Conservation (phyloP, 2,888 invertebrate genomes). For the Lithophane socia region DNA sequence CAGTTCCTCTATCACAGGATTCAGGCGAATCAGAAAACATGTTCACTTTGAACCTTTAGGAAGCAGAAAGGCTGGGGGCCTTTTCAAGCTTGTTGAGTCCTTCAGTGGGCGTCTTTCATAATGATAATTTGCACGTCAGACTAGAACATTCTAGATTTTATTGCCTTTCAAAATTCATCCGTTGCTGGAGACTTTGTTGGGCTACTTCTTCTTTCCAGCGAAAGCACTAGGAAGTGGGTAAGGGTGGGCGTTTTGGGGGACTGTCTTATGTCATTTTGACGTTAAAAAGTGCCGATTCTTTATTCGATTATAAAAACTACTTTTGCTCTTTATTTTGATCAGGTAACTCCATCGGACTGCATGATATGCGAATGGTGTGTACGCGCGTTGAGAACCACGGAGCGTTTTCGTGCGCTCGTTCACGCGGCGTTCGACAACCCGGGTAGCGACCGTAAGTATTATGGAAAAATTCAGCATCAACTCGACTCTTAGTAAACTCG, state of each 20-base stretch:
- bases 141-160: not conserved
- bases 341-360: slow-evolving; percentile 73
- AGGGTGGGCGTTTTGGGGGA: not conserved
- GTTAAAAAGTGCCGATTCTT: not conserved
- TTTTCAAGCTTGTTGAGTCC: not conserved
- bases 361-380: slow-evolving; percentile 78
- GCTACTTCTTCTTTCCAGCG: not conserved
- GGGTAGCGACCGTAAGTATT: slow-evolving; percentile 64
- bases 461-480: not conserved
- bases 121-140: not conserved
- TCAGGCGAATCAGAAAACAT: not conserved
- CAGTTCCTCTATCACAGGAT: not conserved
- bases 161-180: not conserved
- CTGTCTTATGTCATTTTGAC: not conserved
- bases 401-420: slow-evolving; percentile 73
- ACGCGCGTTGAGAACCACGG: slow-evolving; percentile 70
- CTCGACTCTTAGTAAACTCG: not conserved
- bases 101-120: not conserved
- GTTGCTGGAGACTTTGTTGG: not conserved
- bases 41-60: no score
- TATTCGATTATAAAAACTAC: not conserved
- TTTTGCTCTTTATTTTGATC: not conserved
- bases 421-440: slow-evolving; percentile 73
- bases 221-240: not conserved
- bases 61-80: no score